Evolutionary conservation across 2,797 vertebrate genomes (phyloP).

Genomic region (Dendrocincla fuliginosa): DNA sequence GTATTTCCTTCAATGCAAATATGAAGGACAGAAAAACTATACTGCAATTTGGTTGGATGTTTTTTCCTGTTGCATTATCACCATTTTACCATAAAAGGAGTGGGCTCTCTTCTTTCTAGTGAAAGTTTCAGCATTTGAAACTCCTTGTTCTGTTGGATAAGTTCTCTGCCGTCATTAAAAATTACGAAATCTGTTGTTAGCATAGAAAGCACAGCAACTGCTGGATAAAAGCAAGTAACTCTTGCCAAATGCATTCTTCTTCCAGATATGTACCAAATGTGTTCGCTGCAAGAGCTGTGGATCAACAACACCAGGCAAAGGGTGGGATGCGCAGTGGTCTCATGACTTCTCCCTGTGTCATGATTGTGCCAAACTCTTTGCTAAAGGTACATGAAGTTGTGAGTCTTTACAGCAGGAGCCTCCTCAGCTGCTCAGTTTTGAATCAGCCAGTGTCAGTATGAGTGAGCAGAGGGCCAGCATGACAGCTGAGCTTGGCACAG

Average conservation of each 20-base stretch:
- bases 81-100: neutral
- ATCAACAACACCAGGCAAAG: conserved; percentile 95
- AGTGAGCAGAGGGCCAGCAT: neutral
- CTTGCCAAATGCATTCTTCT: neutral
- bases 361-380: conserved; percentile 97
- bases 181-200: fast-evolving
- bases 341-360: conserved; percentile 99
- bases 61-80: neutral
- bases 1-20: neutral
- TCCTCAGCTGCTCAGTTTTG: neutral
- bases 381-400: conserved; percentile 85
- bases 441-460: neutral
- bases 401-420: neutral
- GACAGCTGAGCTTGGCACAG: neutral
- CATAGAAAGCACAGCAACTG: neutral
- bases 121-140: neutral
- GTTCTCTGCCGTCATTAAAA: neutral
- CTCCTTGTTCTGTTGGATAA: neutral
- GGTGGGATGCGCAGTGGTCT: conserved; percentile 98
- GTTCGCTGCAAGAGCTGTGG: conserved; percentile 98
- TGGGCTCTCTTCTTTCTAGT: neutral
- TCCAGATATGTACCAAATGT: conserved; percentile 96
- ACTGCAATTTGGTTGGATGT: neutral
- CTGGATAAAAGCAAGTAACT: neutral
- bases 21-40: neutral